Percentiles rank a stretch among this genome's conserved stretches.
Evolutionary conservation across 2,888 invertebrate genomes (phyloP).

Genomic region (Panopea generosa): DNA sequence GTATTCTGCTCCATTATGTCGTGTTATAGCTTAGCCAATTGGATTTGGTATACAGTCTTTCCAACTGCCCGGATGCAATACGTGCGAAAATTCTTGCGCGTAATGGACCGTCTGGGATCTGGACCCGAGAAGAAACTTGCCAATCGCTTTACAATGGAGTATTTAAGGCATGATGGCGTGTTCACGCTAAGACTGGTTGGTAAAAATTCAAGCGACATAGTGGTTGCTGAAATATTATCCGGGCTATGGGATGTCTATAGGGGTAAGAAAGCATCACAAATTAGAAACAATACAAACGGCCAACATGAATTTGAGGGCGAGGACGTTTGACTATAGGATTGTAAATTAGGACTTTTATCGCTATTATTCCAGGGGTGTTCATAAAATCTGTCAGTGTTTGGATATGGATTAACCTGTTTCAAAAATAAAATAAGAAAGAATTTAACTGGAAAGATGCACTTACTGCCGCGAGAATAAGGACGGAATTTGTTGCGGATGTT

Average conservation of each 20-base stretch:
- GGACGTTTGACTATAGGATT: constrained; percentile 76
- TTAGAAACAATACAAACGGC: constrained; percentile 74
- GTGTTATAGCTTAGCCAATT: constrained; percentile 79
- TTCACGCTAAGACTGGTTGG: constrained; percentile 83
- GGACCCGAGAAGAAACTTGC: constrained; percentile 83
- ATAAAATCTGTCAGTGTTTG: no score
- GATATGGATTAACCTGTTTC: no score
- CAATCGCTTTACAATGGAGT: constrained; percentile 83
- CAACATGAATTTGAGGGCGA: constrained; percentile 78
- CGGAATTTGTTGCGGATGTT: no score
- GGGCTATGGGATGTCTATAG: constrained; percentile 83
- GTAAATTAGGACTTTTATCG: not conserved
- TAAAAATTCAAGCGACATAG: constrained; percentile 84
- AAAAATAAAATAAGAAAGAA: no score
- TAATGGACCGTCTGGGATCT: constrained; percentile 84
- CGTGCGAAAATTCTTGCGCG: constrained; percentile 85
- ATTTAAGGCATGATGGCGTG: constrained; percentile 84
- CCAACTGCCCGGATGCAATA: constrained; percentile 84
- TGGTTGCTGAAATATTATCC: constrained; percentile 83
- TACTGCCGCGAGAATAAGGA: no score
- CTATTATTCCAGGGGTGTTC: not conserved
- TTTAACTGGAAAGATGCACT: no score
- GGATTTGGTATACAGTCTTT: constrained; percentile 84
- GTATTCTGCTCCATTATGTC: constrained; percentile 82
- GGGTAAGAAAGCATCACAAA: constrained; percentile 79